Base-by-base conservation (phyloP, 2,888 invertebrate genomes). In the Drosophila nr. medialis region DNA sequence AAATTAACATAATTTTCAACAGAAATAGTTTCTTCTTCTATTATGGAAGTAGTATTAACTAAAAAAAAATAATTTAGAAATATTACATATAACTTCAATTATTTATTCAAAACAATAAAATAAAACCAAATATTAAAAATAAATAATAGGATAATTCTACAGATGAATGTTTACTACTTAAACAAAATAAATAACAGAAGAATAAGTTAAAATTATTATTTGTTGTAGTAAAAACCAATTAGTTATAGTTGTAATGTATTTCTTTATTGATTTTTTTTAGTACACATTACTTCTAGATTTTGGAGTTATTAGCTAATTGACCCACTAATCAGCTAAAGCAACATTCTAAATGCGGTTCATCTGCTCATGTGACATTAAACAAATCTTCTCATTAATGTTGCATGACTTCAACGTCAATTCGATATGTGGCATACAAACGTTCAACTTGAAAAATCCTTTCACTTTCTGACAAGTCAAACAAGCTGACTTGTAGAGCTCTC, bases 401-500 rank as follows among this genome's bases (percentile, higher is more conserved):
- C 49, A 62, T 65, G 59, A 60, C 55, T 58, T 58, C 51, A 40
- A 30, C 11, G 24, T 5, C 24, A 34, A 5, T 55, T 45, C n/a
- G 36, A 54, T n/a, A 50, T 34, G 11, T 38, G 50, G 30, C 56
- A 55, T 32, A 30, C 40, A 38, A 40, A 54, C 45, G 32, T 38
- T 64, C 51, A 42, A 34, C 65, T 81, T 68, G 64, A 67, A 40
- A 72, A 89, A 90, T 90, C 90, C 87, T 89, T 87, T 87, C 87
- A 87, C 87, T 87, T 89, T 83, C 81, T 58, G 60, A 54, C 77
- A 68, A 72, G 55, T 61, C 64, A 64, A 61, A 32, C 60, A 32
- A 30, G 21, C 27, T 71, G 79, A 87, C 61, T 70, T 63, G 67
- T 59, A 64, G 77, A 65, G 66, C 75, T 75, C 75, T 82, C 75